A percentile compares a stretch with the other conserved stretches of the same genome.
phyloP scores from a whole-genome alignment of 2,888 invertebrate species.

The Volucella bombylans region DNA sequence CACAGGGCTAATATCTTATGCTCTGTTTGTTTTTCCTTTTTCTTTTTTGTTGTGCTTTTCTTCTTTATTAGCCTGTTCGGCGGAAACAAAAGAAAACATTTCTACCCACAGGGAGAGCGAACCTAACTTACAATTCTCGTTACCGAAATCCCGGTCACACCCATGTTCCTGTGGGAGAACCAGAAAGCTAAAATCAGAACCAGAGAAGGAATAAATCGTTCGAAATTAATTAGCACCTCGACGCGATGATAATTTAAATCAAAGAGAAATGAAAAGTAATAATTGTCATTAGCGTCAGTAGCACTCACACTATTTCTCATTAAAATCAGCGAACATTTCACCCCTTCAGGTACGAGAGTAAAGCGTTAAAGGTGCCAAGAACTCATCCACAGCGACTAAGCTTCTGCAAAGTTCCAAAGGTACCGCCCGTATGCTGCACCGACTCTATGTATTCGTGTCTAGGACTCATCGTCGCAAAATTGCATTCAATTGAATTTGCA shows the following conservation, averaged over 20 bases:
- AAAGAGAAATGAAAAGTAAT: constrained; percentile 32
- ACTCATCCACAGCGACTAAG: background rate
- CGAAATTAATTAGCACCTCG: constrained; percentile 18
- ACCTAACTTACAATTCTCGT: background rate
- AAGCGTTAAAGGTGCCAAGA: too few species aligned
- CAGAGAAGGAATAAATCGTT: constrained; percentile 3
- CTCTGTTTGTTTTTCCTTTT: background rate
- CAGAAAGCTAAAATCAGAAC: background rate
- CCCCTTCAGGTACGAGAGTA: too few species aligned
- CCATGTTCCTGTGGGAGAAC: too few species aligned
- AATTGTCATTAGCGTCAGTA: constrained; percentile 20
- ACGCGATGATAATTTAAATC: constrained; percentile 4
- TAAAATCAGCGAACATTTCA: too few species aligned
- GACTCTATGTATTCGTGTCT: too few species aligned
- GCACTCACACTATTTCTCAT: background rate
- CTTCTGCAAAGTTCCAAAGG: background rate
- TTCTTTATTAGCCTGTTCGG: too few species aligned
- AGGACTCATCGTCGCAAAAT: background rate
- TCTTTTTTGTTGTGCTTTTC: too few species aligned
- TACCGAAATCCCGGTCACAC: background rate
- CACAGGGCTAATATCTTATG: background rate
- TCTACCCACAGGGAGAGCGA: background rate
- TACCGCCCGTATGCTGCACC: too few species aligned
- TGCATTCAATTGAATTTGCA: constrained; percentile 40
- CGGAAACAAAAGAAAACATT: constrained; percentile 1